phyloP scores from a whole-genome alignment of 2,888 invertebrate species.

The Galeopsomyia nigrocyanea region DNA sequence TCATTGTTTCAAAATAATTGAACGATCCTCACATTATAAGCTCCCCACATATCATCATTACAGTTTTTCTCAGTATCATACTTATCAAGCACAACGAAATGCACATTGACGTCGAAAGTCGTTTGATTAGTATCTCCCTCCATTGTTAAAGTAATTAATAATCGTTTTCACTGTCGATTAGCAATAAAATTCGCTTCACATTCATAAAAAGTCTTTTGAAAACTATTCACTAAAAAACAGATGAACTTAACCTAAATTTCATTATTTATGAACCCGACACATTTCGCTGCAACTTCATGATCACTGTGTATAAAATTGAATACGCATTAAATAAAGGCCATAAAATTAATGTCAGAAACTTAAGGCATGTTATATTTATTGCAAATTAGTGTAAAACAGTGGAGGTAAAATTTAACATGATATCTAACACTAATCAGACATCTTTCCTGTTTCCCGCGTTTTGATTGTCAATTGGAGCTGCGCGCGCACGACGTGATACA shows the following conservation, averaged over 20 bases:
- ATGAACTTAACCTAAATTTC: too few relatives aligned
- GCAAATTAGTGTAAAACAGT: too few relatives aligned
- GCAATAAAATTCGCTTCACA: too few relatives aligned
- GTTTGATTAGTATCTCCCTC: slow-evolving; percentile 53
- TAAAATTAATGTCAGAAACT: too few relatives aligned
- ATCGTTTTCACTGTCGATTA: too few relatives aligned
- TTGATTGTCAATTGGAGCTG: slow-evolving; percentile 11
- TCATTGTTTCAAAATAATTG: slow-evolving; percentile 28
- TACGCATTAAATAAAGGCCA: neutral
- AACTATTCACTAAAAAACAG: too few relatives aligned
- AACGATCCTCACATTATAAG: slow-evolving; percentile 71
- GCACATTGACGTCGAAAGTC: slow-evolving; percentile 56
- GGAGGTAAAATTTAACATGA: neutral
- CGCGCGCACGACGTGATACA: neutral
- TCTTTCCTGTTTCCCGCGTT: slow-evolving; percentile 32
- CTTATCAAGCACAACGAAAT: slow-evolving; percentile 72
- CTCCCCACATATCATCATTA: slow-evolving; percentile 74
- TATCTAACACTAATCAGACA: neutral
- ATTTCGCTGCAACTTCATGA: too few relatives aligned
- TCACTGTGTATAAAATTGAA: neutral
- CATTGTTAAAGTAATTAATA: slow-evolving; percentile 42
- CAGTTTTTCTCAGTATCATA: slow-evolving; percentile 72
- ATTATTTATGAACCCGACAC: too few relatives aligned
- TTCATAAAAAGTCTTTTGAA: too few relatives aligned
- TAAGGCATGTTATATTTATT: too few relatives aligned